These are phyloP conservation scores for Motacilla tschutschensis DNA, from an alignment of 2,113 vertebrate species.

Conservation along the genomic window DNA sequence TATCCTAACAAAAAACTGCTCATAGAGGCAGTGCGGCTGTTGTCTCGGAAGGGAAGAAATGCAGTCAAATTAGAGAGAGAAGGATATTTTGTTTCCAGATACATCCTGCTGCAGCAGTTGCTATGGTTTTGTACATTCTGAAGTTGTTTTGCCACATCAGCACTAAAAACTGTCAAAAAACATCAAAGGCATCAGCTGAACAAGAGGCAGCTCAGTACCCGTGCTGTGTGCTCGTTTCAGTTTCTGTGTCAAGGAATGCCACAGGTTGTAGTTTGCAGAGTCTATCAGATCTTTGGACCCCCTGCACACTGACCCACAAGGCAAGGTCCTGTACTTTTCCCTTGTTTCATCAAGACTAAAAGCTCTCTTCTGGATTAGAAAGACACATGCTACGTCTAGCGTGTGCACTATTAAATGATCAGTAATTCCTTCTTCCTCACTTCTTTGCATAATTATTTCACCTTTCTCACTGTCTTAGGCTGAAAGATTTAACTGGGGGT, in stretches of 20 bases:
- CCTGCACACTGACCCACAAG: background rate
- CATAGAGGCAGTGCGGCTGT: background rate
- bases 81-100: background rate
- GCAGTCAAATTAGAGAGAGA: background rate
- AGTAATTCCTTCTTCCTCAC: background rate
- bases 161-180: background rate
- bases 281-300: background rate
- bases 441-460: background rate
- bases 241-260: background rate
- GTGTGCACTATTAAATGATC: background rate
- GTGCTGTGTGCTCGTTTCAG: background rate
- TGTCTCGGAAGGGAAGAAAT: background rate
- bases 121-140: slow-evolving; percentile 36
- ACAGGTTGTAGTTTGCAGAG: background rate
- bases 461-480: background rate
- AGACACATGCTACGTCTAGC: background rate
- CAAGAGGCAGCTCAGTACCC: background rate
- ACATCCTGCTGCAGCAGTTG: background rate
- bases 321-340: background rate
- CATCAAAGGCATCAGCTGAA: slow-evolving; percentile 8
- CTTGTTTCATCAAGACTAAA: background rate
- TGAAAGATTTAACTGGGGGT: background rate
- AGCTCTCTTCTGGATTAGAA: background rate
- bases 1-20: background rate
- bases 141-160: slow-evolving; percentile 14